These are phyloP conservation scores for Tragelaphus strepsiceros DNA, from an alignment of 2,113 vertebrate genomes.

Conservation along the genomic window DNA sequence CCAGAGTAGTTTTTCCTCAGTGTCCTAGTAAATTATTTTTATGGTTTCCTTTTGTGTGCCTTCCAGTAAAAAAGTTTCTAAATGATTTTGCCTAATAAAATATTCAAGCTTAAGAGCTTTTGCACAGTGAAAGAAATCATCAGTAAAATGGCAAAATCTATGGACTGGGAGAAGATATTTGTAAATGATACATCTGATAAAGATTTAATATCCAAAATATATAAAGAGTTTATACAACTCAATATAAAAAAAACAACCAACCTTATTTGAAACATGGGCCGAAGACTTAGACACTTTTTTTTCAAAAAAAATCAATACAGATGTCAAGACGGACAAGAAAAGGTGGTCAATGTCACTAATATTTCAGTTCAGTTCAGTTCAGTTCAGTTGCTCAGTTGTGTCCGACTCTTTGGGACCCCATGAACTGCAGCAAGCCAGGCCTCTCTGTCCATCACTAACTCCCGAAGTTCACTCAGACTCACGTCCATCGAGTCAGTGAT, in stretches of 20 bases:
- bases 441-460: too few species aligned
- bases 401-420: too few species aligned
- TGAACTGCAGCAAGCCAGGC: too few species aligned
- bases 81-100: background rate
- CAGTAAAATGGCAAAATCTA: background rate
- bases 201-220: background rate
- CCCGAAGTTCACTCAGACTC: too few species aligned
- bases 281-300: background rate
- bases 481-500: too few species aligned
- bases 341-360: background rate
- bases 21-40: background rate
- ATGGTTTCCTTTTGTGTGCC: background rate
- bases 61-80: background rate
- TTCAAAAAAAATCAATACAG: background rate
- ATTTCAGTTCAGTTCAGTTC: too few species aligned
- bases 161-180: background rate
- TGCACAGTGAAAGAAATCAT: background rate
- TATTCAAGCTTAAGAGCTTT: background rate
- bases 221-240: background rate
- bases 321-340: background rate
- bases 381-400: too few species aligned
- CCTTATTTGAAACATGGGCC: background rate
- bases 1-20: background rate
- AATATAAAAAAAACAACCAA: background rate
- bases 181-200: background rate